Evolutionary conservation across 1,140 invertebrate species (phyloP).

Genomic region (Brachionus asplanchnoidis): DNA sequence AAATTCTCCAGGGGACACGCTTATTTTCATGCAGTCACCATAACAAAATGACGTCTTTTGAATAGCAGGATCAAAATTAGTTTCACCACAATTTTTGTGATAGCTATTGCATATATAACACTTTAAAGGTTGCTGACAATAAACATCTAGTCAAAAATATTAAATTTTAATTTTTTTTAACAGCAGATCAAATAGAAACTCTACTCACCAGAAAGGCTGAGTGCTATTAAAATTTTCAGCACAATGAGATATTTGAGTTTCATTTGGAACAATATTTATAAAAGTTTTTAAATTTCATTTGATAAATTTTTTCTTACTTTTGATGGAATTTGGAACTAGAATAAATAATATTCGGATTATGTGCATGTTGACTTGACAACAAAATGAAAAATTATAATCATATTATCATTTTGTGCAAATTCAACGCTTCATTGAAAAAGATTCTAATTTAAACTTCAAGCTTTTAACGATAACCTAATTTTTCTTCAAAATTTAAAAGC

Average conservation of each 20-base stretch:
- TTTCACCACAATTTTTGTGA: constrained; percentile 3
- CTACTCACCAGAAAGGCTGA: background rate
- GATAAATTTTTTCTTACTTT: background rate
- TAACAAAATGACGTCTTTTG: constrained; percentile 16
- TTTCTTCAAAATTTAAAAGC: background rate
- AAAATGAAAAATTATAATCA: background rate
- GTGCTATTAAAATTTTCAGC: background rate
- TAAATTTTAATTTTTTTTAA: too few relatives aligned
- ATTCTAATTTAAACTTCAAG: background rate
- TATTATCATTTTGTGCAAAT: background rate
- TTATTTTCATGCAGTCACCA: constrained; percentile 20
- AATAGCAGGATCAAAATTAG: background rate
- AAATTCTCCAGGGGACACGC: constrained; percentile 12
- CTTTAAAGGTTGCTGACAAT: background rate
- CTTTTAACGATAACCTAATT: background rate
- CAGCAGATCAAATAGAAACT: background rate
- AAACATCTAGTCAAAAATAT: background rate
- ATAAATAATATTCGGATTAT: background rate
- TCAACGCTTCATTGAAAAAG: background rate
- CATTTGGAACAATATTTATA: background rate
- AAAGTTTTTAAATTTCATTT: background rate
- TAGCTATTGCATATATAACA: constrained; percentile 34
- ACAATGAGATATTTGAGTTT: background rate
- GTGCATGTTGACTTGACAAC: background rate
- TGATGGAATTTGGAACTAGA: background rate